Evolutionary conservation across 2,888 invertebrate genomes (phyloP), one percentile per base, ranked within the genome.

Genomic region (Germaria angustata): DNA sequence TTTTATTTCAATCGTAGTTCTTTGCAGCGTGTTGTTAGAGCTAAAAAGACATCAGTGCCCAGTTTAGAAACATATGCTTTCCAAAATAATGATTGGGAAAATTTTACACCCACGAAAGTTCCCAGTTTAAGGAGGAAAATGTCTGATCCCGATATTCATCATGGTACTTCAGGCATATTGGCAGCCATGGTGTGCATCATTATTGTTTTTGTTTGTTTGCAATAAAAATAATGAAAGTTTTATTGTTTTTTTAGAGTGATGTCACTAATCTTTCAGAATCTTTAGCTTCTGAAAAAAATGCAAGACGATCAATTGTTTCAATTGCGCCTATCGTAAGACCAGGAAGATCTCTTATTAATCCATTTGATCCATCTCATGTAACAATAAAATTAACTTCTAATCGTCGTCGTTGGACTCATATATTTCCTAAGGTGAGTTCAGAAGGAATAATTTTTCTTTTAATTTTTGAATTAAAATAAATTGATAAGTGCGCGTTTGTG

Each of bases 361-460:
- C 99, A 0, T 99, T 99, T 90, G 98, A 98, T 90, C 99, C 99
- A 0, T 98, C 98, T 0, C 97, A 98, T 89, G 98, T 99, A 72
- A 97, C 98, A 36, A 98, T 98, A 85, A 98, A 98, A 91, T 92
- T 98, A 57, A 99, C 98, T 0, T 98, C 98, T 66, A 98, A 98
- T 90, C 93, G 99, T 59, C 92, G 99, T 36, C 93, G 99, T 75
- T 99, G 99, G 99, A 98, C 98, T 0, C 99, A 99, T 91, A 99
- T 99, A 87, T 99, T 99, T 91, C 99, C 99, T 2, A 96, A 97
- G 85, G 89, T 88, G 84, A 34, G 28, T 44, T 13, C 4, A 3
- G 6, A 17, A 46, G 2, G 6, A 28, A 28, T 5, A 28, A 6
- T 28, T 28, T 28, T 28, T 5, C 4, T 28, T 28, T 28, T 6